These are phyloP conservation scores for Gambusia affinis DNA, from an alignment of 2,113 vertebrate genomes.

Conservation along the genomic window DNA sequence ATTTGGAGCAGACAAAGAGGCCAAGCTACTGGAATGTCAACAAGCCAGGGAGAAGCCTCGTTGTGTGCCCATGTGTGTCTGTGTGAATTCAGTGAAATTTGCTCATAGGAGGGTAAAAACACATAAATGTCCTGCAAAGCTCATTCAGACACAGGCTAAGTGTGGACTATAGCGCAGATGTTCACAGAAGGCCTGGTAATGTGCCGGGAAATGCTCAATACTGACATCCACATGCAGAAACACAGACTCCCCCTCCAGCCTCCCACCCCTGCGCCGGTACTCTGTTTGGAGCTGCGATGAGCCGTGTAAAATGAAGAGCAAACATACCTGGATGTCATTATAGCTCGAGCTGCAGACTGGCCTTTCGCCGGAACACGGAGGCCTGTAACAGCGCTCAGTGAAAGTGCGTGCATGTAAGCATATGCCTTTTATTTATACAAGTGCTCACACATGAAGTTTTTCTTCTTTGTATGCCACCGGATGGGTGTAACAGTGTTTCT, in stretches of 20 bases:
- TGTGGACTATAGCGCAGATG: constrained; percentile 22
- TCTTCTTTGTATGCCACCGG: neutral
- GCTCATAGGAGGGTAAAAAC: neutral
- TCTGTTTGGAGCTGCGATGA: constrained; percentile 71
- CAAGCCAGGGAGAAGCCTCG: constrained; percentile 47
- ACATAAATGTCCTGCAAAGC: constrained; percentile 4
- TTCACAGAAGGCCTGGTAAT: constrained; percentile 7
- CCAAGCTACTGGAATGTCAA: constrained; percentile 74
- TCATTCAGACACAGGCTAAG: neutral
- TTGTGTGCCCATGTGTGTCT: neutral
- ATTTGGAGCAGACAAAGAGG: constrained; percentile 56
- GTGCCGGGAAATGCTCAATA: constrained; percentile 3
- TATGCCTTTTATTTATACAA: constrained; percentile 45
- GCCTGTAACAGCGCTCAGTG: constrained; percentile 1
- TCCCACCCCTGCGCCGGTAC: constrained; percentile 23
- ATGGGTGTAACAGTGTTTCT: neutral
- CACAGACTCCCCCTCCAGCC: neutral
- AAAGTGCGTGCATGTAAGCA: constrained; percentile 22
- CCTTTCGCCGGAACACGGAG: constrained; percentile 43
- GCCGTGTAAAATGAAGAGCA: constrained; percentile 77
- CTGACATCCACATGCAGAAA: constrained; percentile 8
- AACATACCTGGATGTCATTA: constrained; percentile 81
- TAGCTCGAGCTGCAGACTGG: constrained; percentile 48
- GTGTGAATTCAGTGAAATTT: constrained; percentile 25
- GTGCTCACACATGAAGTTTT: constrained; percentile 16